phyloP scores from a whole-genome alignment of 92 coral and sea anemone species.

The Palythoa heliodiscus region DNA sequence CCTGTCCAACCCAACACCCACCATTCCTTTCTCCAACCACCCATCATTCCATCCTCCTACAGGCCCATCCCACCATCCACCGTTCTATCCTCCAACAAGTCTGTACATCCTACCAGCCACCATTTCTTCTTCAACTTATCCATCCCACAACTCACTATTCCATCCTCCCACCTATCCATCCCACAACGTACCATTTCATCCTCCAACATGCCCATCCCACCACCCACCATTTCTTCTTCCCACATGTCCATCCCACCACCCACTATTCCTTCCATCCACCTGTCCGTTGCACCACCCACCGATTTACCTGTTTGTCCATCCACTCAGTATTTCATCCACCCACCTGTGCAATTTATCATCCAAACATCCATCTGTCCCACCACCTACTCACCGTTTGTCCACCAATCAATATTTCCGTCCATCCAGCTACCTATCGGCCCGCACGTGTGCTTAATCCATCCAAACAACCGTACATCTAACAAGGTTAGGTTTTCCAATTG shows the following conservation, averaged over 20 bases:
- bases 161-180: too few relatives aligned
- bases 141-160: not conserved
- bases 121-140: not conserved
- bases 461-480: not conserved
- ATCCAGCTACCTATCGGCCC: too few relatives aligned
- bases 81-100: not conserved
- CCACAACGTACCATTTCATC: too few relatives aligned
- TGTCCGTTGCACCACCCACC: not conserved
- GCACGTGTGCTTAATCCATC: not conserved
- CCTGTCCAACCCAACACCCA: not conserved
- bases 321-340: not conserved
- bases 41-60: too few relatives aligned
- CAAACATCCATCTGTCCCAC: too few relatives aligned
- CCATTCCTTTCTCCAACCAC: not conserved
- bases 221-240: too few relatives aligned
- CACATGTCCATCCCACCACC: too few relatives aligned
- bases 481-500: too few relatives aligned
- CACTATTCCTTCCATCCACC: not conserved
- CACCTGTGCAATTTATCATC: not conserved
- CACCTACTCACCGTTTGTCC: too few relatives aligned
- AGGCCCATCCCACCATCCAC: not conserved
- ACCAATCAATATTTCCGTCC: too few relatives aligned
- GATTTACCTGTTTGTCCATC: not conserved
- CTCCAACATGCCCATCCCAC: too few relatives aligned
- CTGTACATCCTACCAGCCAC: not conserved